Base-by-base conservation (phyloP, 1,140 invertebrate genomes). In the Drosophila rhopaloa region DNA sequence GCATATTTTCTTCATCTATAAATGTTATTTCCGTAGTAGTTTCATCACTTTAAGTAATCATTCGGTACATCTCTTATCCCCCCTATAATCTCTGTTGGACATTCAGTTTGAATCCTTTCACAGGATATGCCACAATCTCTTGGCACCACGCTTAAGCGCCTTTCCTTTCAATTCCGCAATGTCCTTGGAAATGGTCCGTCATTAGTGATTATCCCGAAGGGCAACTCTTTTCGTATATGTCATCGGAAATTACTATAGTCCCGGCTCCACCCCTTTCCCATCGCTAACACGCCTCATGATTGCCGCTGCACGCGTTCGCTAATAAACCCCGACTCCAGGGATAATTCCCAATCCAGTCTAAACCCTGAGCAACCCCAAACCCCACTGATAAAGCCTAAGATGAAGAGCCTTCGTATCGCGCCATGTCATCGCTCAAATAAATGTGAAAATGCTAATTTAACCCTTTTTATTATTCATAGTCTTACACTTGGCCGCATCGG, bases 391-490 rank as follows among this genome's bases (percentile, higher is more conserved):
- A 40, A 19, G 47, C 46, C 46, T 19, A 29, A 24, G 37, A 35
- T 8, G 16, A n/a, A 54, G 48, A 35, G 24, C 35, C 41, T 50
- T 29, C 46, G 57, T 70, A 82, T 74, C 77, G 63, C 56, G 78
- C 47, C 74, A 80, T 89, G 84, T 80, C 89, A 90, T 84, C 89
- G 79, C 79, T 85, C 76, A 85, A 91, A 86, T 86, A 88, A 86
- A 91, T 84, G 84, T 81, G 84, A 91, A 91, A 90, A 91, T 91
- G 90, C 90, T 91, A 91, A 91, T 91, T 91, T 91, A 91, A 91
- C 90, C 90, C 90, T 91, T 91, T 81, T 91, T 91, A 91, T 86
- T 91, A 91, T 91, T 91, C 90, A 91, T 91, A 84, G 90, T 91
- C 84, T 91, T 84, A 74, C 84, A 89, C 63, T 88, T 83, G 76